A percentile compares a stretch with the other conserved stretches of the same genome.
Conservation (phyloP, 2,888 invertebrate genomes). For the Rhogogaster chlorosoma region DNA sequence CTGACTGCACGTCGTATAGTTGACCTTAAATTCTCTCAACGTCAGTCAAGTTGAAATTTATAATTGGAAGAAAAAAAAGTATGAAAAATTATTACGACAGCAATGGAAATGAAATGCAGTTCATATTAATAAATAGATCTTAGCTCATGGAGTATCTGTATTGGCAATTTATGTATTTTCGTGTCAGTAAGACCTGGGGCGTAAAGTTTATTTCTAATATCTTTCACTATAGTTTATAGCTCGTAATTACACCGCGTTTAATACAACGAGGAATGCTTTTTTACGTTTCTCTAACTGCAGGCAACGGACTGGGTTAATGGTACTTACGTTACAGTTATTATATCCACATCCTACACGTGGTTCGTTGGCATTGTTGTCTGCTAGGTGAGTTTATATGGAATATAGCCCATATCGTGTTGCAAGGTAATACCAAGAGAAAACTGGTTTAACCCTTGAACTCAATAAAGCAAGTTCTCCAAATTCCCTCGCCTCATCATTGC, state of each 20-base stretch:
- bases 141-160: background rate
- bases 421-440: constrained; percentile 53
- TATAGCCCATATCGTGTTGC: background rate
- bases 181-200: background rate
- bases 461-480: constrained; percentile 43
- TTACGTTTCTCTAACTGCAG: background rate
- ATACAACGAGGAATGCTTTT: constrained; percentile 6
- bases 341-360: constrained; percentile 15
- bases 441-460: constrained; percentile 57
- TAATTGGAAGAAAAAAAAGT: background rate
- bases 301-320: constrained; percentile 28
- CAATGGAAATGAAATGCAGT: background rate
- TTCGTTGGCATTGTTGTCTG: constrained; percentile 20
- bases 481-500: constrained; percentile 2
- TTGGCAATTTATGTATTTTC: background rate
- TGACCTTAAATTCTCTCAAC: background rate
- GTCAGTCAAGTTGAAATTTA: background rate
- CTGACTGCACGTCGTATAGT: background rate
- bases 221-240: constrained; percentile 12
- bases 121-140: background rate
- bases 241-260: constrained; percentile 1
- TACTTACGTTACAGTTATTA: background rate
- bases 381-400: background rate
- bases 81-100: background rate
- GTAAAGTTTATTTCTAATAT: constrained; percentile 19